Conservation (phyloP, 2,113 vertebrate species). For the Apodemus sylvaticus region DNA sequence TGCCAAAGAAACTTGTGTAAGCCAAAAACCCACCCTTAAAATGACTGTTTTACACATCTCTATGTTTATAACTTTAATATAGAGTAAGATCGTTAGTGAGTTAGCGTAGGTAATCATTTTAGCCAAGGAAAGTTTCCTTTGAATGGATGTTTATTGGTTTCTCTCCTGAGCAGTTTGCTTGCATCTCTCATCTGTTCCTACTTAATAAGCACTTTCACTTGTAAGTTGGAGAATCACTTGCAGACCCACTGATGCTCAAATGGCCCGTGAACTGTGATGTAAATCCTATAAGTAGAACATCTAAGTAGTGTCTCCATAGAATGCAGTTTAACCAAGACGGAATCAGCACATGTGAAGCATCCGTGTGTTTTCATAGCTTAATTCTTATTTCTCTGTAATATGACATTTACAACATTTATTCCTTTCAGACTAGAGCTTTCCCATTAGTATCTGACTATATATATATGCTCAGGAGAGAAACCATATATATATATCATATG, state of each 20-base stretch:
- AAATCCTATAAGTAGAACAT: constrained; percentile 40
- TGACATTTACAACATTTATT: constrained; percentile 74
- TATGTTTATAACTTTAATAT: neutral
- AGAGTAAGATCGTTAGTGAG: neutral
- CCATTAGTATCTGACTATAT: constrained; percentile 77
- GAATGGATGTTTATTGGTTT: neutral
- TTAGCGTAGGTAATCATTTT: constrained; percentile 36
- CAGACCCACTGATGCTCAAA: neutral
- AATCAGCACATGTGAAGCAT: constrained; percentile 45
- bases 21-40: neutral
- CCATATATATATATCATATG: constrained; percentile 53
- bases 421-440: constrained; percentile 76
- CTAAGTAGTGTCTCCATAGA: constrained; percentile 52
- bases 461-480: too few species aligned
- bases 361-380: constrained; percentile 28
- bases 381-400: constrained; percentile 61
- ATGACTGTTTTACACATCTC: neutral
- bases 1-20: neutral
- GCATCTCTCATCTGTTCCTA: constrained; percentile 26
- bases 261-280: constrained; percentile 42
- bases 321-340: constrained; percentile 46
- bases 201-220: constrained; percentile 65
- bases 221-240: neutral
- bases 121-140: constrained; percentile 13
- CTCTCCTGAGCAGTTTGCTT: neutral